phyloP scores from a whole-genome alignment of 2,113 vertebrate genomes.

The Nerophis ophidion region DNA sequence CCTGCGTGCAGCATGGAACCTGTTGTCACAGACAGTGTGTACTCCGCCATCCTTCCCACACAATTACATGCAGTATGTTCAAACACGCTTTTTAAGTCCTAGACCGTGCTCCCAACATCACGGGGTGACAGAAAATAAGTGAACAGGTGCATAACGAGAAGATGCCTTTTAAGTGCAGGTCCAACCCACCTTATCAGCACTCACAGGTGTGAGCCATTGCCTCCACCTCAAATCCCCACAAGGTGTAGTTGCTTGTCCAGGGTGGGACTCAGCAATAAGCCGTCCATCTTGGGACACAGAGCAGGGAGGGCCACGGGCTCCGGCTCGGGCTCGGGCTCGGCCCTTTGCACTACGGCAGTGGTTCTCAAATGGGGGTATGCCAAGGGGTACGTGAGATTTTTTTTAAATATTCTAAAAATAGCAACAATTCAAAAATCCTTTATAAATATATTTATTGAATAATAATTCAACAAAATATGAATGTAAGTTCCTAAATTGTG shows the following conservation, averaged over 20 bases:
- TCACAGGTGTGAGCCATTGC: conserved; percentile 13
- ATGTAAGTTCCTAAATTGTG: too few species aligned
- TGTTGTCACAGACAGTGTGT: conserved; percentile 39
- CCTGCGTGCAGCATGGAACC: conserved; percentile 26
- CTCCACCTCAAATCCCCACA: background rate
- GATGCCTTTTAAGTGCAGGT: background rate
- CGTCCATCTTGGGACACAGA: conserved; percentile 88
- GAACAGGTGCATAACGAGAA: background rate
- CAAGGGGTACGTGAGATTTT: too few species aligned
- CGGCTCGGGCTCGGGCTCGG: too few species aligned
- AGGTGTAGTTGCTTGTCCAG: too few species aligned
- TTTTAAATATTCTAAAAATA: too few species aligned
- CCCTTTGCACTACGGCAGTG: conserved; percentile 83
- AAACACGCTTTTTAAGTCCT: background rate
- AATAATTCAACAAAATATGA: too few species aligned
- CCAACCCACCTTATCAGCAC: background rate
- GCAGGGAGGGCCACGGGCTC: conserved; percentile 89
- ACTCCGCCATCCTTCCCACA: conserved; percentile 15
- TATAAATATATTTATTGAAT: too few species aligned
- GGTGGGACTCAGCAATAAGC: conserved; percentile 78
- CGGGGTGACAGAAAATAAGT: background rate
- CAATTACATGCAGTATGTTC: background rate
- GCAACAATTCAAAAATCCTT: too few species aligned
- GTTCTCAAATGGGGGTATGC: too few species aligned
- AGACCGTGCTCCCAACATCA: background rate